Base-by-base conservation (phyloP, 2,113 vertebrate genomes). In the Scomber japonicus region DNA sequence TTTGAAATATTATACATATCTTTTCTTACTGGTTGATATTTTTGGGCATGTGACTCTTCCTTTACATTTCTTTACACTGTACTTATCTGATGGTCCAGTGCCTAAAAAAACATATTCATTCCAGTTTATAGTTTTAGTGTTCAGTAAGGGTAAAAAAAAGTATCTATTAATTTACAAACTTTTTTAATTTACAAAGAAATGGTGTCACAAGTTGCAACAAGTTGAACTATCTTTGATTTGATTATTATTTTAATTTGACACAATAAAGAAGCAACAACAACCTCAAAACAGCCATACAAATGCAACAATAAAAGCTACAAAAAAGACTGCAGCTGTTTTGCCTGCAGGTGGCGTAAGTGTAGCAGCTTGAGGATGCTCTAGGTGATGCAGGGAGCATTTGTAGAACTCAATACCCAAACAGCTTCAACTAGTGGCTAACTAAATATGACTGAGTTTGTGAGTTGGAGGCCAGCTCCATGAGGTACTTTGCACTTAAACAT, bases 341-440 rank as follows among this genome's bases (percentile, higher is more conserved):
- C 5, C 75, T 19, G 7, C 14, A 83, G 44, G 44, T 56, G 79
- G 50, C 3, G 12, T 19, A 69, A 75, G 27, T 9, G 7, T 56
- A n/a, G 51, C 3, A 60, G 11, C 19, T 30, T 54, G 0, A 30
- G 31, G 35, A 54, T 15, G 14, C 9, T 17, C 48, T 2, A 50
- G 24, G 24, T 16, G 8, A 50, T 49, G 21, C 14, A 57, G 21
- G 19, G 11, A 31, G 24, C 12, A 13, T 13, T 6, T 14, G 11
- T 11, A 3, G 16, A 30, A 57, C 35, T 40, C 6, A 40, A 40
- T 40, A 9, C 7, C 35, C 0, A 40, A 40, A 40, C 35, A 40
- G 35, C 35, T 40, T 40, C 35, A 2, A 7, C 35, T 40, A 7
- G 35, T 40, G 35, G 27, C 44, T 50, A 4, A 65, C 51, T 56